phyloP scores from a whole-genome alignment of 1,140 invertebrate species.

The Heliconius hewitsoni region DNA sequence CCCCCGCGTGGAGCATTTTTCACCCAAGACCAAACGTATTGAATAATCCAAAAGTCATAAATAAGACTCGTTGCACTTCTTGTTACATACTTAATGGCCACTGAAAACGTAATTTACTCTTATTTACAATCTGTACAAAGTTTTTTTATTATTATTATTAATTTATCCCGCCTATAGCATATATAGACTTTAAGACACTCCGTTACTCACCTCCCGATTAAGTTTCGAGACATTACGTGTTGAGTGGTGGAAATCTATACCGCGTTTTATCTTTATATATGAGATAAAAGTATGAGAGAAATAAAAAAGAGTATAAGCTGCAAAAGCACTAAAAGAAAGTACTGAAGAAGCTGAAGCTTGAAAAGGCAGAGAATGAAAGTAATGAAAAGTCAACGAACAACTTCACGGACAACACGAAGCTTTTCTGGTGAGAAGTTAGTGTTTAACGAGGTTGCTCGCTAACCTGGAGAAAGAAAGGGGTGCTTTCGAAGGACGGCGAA shows the following conservation, averaged over 20 bases:
- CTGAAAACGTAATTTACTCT: constrained; percentile 24
- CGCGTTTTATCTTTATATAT: not conserved
- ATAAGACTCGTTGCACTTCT: constrained; percentile 40
- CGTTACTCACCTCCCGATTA: not conserved
- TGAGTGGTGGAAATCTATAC: not conserved
- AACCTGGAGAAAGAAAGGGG: too few relatives aligned
- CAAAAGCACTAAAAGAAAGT: too few relatives aligned
- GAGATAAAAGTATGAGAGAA: too few relatives aligned
- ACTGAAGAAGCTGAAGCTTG: too few relatives aligned
- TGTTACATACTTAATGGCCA: constrained; percentile 17
- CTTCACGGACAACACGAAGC: too few relatives aligned
- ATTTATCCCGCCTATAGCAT: not conserved
- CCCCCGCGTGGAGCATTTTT: constrained; percentile 69
- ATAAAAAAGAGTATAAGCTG: too few relatives aligned
- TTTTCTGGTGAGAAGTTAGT: too few relatives aligned
- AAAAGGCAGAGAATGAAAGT: too few relatives aligned
- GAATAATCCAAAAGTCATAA: constrained; percentile 55
- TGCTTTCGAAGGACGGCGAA: too few relatives aligned
- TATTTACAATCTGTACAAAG: constrained; percentile 8
- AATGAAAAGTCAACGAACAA: too few relatives aligned
- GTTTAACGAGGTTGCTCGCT: too few relatives aligned
- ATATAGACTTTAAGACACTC: not conserved
- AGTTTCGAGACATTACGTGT: not conserved
- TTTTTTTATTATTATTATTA: not conserved
- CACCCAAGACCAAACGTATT: constrained; percentile 56